phyloP scores from a whole-genome alignment of 2,113 vertebrate genomes.

The Cryptomyrus ogoouensis region DNA sequence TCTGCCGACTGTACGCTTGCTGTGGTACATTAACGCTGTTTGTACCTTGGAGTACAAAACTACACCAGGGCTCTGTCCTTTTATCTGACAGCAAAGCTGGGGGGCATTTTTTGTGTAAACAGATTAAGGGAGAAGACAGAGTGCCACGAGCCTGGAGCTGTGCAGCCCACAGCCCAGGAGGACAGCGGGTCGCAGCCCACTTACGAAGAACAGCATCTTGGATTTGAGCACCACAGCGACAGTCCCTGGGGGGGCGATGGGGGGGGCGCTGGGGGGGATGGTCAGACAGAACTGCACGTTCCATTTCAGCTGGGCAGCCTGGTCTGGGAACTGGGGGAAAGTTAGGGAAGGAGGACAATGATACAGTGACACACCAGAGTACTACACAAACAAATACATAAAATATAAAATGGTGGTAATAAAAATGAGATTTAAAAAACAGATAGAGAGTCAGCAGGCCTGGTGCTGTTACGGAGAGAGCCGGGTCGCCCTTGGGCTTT shows the following conservation, averaged over 20 bases:
- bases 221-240: conserved; percentile 98
- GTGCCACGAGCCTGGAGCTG: not conserved
- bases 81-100: not conserved
- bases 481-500: too few relatives aligned
- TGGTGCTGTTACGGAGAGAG: not conserved
- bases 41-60: not conserved
- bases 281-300: conserved; percentile 98
- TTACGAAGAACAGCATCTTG: conserved; percentile 99
- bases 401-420: not conserved
- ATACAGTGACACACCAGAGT: not conserved
- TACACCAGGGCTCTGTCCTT: not conserved
- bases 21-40: not conserved
- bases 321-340: conserved; percentile 83
- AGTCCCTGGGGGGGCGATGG: conserved; percentile 93
- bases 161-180: too few relatives aligned
- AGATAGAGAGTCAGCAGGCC: not conserved
- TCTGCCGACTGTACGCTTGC: not conserved
- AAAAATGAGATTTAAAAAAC: conserved; percentile 1
- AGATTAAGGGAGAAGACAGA: not conserved
- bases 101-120: not conserved
- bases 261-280: conserved; percentile 93
- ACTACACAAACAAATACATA: not conserved
- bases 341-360: not conserved
- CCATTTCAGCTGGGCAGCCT: conserved; percentile 91
- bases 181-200: conserved; percentile 42